Evolutionary conservation across 2,113 vertebrate genomes (phyloP).

Genomic region (Sinosuthora webbiana): DNA sequence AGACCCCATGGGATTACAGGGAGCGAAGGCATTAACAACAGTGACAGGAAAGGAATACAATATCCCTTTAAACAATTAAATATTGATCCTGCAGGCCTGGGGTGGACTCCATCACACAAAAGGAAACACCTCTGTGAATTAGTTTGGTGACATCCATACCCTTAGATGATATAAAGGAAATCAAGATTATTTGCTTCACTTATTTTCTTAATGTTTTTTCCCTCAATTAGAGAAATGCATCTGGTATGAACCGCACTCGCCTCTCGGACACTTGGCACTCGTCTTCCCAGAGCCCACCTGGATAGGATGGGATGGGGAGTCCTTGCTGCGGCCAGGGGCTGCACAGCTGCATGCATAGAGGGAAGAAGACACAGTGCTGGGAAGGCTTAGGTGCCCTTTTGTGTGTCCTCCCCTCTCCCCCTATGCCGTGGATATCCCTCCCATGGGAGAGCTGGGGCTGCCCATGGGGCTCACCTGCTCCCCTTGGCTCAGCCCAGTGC

Average conservation of each 20-base stretch:
- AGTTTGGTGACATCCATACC: slow-evolving; percentile 35
- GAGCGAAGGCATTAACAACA: slow-evolving; percentile 44
- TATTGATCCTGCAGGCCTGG: slow-evolving; percentile 45
- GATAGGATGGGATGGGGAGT: neutral
- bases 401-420: no score
- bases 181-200: slow-evolving; percentile 36
- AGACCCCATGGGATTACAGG: slow-evolving; percentile 57
- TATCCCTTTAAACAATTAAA: slow-evolving; percentile 68
- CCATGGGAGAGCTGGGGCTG: neutral
- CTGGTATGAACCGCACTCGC: accelerated
- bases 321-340: neutral
- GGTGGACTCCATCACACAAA: slow-evolving; percentile 55
- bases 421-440: neutral
- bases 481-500: neutral
- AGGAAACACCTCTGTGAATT: slow-evolving; percentile 57
- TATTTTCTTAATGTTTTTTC: slow-evolving; percentile 19
- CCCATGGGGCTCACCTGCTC: accelerated
- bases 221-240: slow-evolving; percentile 42
- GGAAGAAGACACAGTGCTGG: accelerated
- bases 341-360: accelerated
- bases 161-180: slow-evolving; percentile 21
- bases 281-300: accelerated
- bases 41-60: slow-evolving; percentile 66
- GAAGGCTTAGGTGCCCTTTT: neutral
- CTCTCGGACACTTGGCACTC: neutral